phyloP scores from a whole-genome alignment of 2,888 invertebrate genomes.

The Atrina japonica region DNA sequence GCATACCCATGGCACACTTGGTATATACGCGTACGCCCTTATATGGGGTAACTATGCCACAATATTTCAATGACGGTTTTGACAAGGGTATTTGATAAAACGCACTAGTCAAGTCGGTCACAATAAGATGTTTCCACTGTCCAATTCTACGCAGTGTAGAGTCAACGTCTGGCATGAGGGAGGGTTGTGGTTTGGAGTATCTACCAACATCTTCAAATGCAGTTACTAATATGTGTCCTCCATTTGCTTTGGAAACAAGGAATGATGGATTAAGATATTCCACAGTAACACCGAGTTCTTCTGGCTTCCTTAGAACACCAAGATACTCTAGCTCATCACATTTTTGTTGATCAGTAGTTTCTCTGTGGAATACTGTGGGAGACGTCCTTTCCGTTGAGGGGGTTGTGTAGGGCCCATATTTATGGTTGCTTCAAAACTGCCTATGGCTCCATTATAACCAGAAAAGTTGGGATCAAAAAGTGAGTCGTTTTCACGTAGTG shows the following conservation, averaged over 20 bases:
- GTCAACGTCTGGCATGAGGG: constrained; percentile 47
- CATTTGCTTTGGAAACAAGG: constrained; percentile 49
- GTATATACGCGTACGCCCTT: constrained; percentile 25
- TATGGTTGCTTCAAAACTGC: constrained; percentile 27
- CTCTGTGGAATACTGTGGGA: constrained; percentile 54
- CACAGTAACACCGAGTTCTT: constrained; percentile 46
- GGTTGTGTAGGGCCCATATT: constrained; percentile 60
- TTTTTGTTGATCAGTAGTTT: constrained; percentile 47
- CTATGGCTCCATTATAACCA: constrained; percentile 50
- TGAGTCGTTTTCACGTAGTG: not conserved
- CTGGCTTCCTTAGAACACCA: constrained; percentile 52
- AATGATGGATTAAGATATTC: constrained; percentile 40
- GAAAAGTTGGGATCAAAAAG: constrained; percentile 35
- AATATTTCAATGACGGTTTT: constrained; percentile 45
- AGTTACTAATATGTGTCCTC: constrained; percentile 53
- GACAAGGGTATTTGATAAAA: constrained; percentile 46
- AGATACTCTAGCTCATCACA: constrained; percentile 41
- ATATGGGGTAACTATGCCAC: constrained; percentile 55
- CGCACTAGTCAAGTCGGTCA: constrained; percentile 29
- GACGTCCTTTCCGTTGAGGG: constrained; percentile 47
- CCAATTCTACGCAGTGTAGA: constrained; percentile 44
- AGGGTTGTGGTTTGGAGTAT: constrained; percentile 55
- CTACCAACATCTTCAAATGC: constrained; percentile 53
- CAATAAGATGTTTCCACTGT: constrained; percentile 51
- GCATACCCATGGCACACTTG: constrained; percentile 51